These are phyloP conservation scores for Lepilemur ruficaudatus DNA, from an alignment of 2,797 vertebrate species.

Conservation along the genomic window DNA sequence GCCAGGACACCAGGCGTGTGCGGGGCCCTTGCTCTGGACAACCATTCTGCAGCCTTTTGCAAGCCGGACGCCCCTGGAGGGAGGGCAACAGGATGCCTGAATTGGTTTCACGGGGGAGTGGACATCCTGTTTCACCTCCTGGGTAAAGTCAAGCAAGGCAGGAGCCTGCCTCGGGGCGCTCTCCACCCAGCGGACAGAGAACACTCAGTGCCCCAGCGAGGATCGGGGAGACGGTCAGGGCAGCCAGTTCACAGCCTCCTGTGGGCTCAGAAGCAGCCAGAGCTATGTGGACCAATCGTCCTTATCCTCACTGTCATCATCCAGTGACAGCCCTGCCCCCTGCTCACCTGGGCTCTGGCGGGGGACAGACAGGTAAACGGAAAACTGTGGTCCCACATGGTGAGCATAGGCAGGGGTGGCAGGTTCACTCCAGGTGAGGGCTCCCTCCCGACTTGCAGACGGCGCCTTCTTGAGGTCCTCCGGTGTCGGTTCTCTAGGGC, in stretches of 20 bases:
- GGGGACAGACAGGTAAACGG: neutral
- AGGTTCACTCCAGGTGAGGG: neutral
- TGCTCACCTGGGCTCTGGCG: neutral
- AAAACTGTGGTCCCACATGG: fast-evolving
- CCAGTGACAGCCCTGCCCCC: neutral
- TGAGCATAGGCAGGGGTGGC: fast-evolving
- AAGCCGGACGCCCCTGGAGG: too few relatives aligned
- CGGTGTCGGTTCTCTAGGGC: neutral
- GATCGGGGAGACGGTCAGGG: fast-evolving
- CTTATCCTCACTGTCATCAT: fast-evolving
- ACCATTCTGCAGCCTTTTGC: neutral
- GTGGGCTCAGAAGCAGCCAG: fast-evolving
- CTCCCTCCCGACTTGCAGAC: neutral
- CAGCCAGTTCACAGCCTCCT: fast-evolving
- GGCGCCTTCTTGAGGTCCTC: neutral
- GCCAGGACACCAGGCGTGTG: neutral
- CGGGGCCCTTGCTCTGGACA: too few relatives aligned
- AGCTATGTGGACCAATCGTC: fast-evolving
- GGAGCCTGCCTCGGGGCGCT: too few relatives aligned
- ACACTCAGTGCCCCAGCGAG: too few relatives aligned
- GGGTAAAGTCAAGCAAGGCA: neutral
- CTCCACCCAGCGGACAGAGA: neutral
- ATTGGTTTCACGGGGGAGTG: too few relatives aligned
- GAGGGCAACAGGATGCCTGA: too few relatives aligned
- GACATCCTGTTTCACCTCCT: too few relatives aligned